Evolutionary conservation across 2,113 vertebrate genomes (phyloP).

Genomic region (Potamarius usumacintae): DNA sequence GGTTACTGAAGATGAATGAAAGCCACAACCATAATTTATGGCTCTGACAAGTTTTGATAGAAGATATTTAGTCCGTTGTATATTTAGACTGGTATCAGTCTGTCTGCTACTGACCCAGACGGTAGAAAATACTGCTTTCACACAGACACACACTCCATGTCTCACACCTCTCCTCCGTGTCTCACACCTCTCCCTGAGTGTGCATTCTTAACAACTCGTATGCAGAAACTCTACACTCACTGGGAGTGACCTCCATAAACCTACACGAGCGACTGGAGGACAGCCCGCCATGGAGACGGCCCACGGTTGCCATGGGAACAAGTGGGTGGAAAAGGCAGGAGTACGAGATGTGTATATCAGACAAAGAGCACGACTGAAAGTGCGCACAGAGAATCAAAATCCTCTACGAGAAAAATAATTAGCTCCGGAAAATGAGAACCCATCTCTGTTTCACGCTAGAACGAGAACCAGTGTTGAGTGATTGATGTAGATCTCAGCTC

Average conservation of each 20-base stretch:
- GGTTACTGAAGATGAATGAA: background rate
- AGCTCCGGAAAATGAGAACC: background rate
- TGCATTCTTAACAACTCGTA: background rate
- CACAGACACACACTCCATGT: background rate
- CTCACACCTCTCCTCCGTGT: background rate
- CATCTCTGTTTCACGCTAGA: background rate
- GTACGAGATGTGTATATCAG: slow-evolving; percentile 47
- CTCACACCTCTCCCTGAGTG: background rate
- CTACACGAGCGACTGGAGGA: slow-evolving; percentile 49
- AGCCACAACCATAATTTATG: background rate
- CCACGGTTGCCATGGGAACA: slow-evolving; percentile 68
- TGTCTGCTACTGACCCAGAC: background rate
- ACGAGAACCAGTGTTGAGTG: background rate
- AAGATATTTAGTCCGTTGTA: background rate
- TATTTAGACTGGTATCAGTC: background rate
- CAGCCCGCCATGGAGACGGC: slow-evolving; percentile 69
- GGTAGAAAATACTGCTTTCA: background rate
- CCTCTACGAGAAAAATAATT: background rate
- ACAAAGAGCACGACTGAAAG: slow-evolving; percentile 4
- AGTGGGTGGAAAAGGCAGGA: slow-evolving; percentile 35
- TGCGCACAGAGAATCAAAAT: background rate
- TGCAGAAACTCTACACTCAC: background rate
- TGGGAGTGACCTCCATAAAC: slow-evolving; percentile 12
- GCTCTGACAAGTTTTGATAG: background rate
- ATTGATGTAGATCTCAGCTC: slow-evolving; percentile 30